Base-by-base conservation (phyloP, 1,140 invertebrate genomes). In the Dysdera silvatica region DNA sequence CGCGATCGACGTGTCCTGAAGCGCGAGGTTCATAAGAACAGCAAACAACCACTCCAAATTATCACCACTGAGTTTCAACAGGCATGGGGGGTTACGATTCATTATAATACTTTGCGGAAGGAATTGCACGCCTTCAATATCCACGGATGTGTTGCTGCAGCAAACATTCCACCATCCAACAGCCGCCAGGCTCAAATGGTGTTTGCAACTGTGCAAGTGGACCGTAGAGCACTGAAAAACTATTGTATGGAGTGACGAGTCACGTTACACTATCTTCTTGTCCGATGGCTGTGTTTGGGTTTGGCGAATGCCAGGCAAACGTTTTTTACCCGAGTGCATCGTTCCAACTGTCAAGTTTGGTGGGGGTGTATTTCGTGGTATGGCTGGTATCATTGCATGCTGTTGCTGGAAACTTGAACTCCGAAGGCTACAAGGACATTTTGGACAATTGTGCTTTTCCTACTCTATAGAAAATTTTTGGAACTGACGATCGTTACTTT, bases 281-380 rank as follows among this genome's bases (percentile, higher is more conserved):
- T 37, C 49, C 8, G 23, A 32, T 32, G 26, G 49, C 5, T 18
- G 26, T 18, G 28, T 32, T 31, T 52, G 28, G 26, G 3, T 52
- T n/a, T 52, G 49, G 49, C 12, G 49, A 14, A 12, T 52, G 3
- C 49, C 28, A 26, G 49, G 49, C n/a, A n/a, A n/a, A n/a, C n/a
- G n/a, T n/a, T n/a, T n/a, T n/a, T n/a, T n/a, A n/a, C n/a, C n/a
- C 35, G 52, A 55, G 26, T 55, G 52, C 33, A 35, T 40, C 32
- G 31, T 54, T 32, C 23, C 52, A 8, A 31, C 28, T 32, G 28
- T 33, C 10, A 52, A 52, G 49, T 52, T 52, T 16, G 31, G 49
- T 32, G 5, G 5, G 35, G 49, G 49, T 14, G 49, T 12, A 24
- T 28, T 49, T 16, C 23, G 49, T 52, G n/a, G n/a, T n/a, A n/a